Conservation (phyloP, 2,113 vertebrate species). For the Lontra canadensis region DNA sequence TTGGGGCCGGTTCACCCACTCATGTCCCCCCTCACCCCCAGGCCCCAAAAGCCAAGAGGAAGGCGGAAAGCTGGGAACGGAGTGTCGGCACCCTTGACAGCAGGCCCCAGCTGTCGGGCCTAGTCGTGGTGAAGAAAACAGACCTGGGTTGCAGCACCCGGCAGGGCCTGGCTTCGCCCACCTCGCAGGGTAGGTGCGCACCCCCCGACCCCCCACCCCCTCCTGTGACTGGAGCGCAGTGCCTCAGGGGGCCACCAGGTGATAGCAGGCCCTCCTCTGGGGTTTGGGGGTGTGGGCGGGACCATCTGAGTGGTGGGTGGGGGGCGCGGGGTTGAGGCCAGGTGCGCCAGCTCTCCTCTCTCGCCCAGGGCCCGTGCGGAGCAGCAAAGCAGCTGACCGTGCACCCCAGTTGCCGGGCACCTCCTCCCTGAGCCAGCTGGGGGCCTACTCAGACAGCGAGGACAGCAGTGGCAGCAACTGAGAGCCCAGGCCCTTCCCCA, state of each 20-base stretch:
- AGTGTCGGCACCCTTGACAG: conserved; percentile 86
- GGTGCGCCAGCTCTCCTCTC: not conserved
- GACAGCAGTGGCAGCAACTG: conserved; percentile 73
- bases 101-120: conserved; percentile 82
- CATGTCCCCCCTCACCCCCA: rapidly evolving
- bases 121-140: conserved; percentile 87
- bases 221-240: rapidly evolving
- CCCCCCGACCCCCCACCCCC: no score
- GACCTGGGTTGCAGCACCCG: not conserved
- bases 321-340: not conserved
- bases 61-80: conserved; percentile 87
- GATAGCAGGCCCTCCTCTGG: rapidly evolving
- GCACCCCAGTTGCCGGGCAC: rapidly evolving
- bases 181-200: not conserved
- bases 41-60: conserved; percentile 85
- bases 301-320: no score
- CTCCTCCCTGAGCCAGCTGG: conserved; percentile 84
- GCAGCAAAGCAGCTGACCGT: rapidly evolving
- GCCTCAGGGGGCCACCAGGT: rapidly evolving
- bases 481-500: not conserved
- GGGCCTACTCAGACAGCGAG: conserved; percentile 83
- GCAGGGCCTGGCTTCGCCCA: not conserved
- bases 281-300: no score
- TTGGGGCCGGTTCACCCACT: not conserved
- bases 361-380: not conserved